A percentile compares a stretch with the other conserved stretches of the same genome.
Conservation (phyloP, 2,888 invertebrate species). For the Automeris io region DNA sequence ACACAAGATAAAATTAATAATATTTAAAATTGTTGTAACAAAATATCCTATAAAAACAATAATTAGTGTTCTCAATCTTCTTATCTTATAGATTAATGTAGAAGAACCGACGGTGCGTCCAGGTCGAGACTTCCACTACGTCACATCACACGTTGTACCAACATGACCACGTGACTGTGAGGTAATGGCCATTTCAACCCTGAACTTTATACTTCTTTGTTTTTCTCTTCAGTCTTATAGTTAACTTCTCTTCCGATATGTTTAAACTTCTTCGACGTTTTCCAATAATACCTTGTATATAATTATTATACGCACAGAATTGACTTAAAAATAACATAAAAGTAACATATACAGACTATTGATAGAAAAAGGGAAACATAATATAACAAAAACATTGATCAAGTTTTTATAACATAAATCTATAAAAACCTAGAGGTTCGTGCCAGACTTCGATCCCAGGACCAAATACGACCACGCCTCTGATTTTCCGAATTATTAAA, state of each 20-base stretch:
- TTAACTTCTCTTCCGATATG: constrained; percentile 20
- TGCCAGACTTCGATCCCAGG: no score
- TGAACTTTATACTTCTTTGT: constrained; percentile 37
- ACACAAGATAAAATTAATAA: no score
- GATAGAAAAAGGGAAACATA: no score
- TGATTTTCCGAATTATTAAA: no score
- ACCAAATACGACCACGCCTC: no score
- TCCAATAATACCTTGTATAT: no score
- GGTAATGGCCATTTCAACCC: constrained; percentile 74
- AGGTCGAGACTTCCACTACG: constrained; percentile 74
- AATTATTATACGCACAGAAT: no score
- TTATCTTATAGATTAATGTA: background rate
- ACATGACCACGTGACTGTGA: constrained; percentile 73
- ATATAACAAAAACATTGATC: no score
- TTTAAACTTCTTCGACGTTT: constrained; percentile 8
- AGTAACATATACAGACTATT: no score
- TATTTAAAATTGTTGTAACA: background rate
- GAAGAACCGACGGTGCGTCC: constrained; percentile 24
- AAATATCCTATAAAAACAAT: background rate
- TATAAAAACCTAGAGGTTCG: no score
- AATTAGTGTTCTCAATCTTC: background rate
- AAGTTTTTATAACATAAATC: no score
- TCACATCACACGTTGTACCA: constrained; percentile 75
- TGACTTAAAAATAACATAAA: no score
- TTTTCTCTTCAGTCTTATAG: constrained; percentile 11